Conservation (phyloP, 2,113 vertebrate genomes). For the Oostethus manadensis region DNA sequence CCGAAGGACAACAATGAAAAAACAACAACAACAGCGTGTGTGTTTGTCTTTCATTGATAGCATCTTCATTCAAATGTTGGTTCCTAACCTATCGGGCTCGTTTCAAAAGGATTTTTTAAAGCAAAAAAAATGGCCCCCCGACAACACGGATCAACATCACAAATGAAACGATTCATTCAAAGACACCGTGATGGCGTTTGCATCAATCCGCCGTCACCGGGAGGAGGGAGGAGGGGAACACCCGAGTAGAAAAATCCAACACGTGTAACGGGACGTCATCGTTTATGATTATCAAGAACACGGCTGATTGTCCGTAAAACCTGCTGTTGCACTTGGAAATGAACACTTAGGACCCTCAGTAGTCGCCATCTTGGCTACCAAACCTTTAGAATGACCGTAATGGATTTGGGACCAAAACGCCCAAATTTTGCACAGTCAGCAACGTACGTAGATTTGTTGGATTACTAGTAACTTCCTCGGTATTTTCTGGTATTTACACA, state of each 20-base stretch:
- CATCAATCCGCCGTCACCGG: no score
- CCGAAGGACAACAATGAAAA: slow-evolving; percentile 16
- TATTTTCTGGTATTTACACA: slow-evolving; percentile 21
- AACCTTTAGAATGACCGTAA: no score
- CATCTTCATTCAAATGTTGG: slow-evolving; percentile 7
- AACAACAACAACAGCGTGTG: not conserved
- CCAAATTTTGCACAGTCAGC: no score
- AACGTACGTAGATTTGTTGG: not conserved
- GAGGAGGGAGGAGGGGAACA: not conserved
- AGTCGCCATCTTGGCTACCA: no score
- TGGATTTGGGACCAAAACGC: no score
- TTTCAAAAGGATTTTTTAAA: slow-evolving; percentile 12
- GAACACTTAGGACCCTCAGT: no score
- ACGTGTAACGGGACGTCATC: not conserved
- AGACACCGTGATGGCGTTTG: no score
- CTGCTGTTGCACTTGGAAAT: not conserved
- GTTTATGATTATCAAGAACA: slow-evolving; percentile 25
- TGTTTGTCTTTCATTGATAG: slow-evolving; percentile 15
- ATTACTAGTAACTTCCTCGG: slow-evolving; percentile 19
- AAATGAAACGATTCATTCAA: no score
- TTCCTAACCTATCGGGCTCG: slow-evolving; percentile 12
- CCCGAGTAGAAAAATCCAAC: not conserved
- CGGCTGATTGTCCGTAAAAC: slow-evolving; percentile 5
- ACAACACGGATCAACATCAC: no score
- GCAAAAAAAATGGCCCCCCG: no score